phyloP scores from a whole-genome alignment of 2,113 vertebrate species.

The Leptosomus discolor region DNA sequence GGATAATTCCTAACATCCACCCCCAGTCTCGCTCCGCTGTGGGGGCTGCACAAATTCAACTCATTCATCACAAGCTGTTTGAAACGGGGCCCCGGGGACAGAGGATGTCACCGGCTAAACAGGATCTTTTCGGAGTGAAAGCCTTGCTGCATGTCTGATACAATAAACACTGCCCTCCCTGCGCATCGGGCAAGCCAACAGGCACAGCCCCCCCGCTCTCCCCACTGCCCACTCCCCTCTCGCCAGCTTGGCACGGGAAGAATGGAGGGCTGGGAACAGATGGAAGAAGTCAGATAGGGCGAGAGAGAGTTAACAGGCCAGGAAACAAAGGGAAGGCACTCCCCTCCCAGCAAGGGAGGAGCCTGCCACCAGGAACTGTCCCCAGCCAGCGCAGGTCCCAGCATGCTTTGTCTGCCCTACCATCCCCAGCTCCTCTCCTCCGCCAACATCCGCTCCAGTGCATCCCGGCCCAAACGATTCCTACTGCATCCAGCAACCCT shows the following conservation, averaged over 20 bases:
- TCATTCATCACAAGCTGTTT: slow-evolving; percentile 52
- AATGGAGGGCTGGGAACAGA: slow-evolving; percentile 52
- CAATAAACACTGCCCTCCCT: background rate
- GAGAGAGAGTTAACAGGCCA: slow-evolving; percentile 70
- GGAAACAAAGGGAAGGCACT: slow-evolving; percentile 68
- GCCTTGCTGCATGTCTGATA: background rate
- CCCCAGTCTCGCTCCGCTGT: slow-evolving; percentile 38
- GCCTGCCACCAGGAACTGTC: slow-evolving; percentile 63
- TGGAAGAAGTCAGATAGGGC: slow-evolving; percentile 56
- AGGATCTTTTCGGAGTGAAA: slow-evolving; percentile 6
- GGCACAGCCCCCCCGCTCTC: background rate
- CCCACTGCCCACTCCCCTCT: background rate
- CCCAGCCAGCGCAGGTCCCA: slow-evolving; percentile 42
- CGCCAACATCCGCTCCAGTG: background rate
- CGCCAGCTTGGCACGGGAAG: background rate
- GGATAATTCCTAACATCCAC: slow-evolving; percentile 60
- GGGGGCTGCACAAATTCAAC: slow-evolving; percentile 47
- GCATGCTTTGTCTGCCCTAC: slow-evolving; percentile 56
- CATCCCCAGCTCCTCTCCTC: background rate
- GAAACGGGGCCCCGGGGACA: background rate
- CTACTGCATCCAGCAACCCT: background rate
- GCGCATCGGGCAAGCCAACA: background rate
- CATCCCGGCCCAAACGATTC: background rate
- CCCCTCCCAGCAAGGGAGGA: slow-evolving; percentile 60
- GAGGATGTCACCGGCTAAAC: slow-evolving; percentile 37